Evolutionary conservation across 1,140 invertebrate genomes (phyloP).

Genomic region (Pseudomyrmex cubaensis): DNA sequence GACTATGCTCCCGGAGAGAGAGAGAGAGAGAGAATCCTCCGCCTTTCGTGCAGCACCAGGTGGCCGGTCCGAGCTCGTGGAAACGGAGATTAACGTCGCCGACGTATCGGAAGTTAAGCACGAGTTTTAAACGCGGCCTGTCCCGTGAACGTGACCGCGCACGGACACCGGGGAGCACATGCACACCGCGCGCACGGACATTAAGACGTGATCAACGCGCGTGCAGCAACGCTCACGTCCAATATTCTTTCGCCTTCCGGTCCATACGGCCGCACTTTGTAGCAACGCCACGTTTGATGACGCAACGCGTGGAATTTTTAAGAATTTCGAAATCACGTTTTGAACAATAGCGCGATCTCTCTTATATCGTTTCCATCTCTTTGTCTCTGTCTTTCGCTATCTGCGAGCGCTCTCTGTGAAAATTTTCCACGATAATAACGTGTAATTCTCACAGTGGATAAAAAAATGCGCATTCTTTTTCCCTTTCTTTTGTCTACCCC

Average conservation of each 20-base stretch:
- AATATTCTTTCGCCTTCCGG: constrained; percentile 37
- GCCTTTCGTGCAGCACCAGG: constrained; percentile 52
- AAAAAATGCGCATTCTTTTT: neutral
- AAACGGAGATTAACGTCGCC: constrained; percentile 70
- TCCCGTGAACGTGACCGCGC: constrained; percentile 54
- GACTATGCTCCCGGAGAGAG: constrained; percentile 25
- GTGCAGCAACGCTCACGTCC: constrained; percentile 40
- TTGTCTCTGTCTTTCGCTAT: too few relatives aligned
- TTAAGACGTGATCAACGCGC: constrained; percentile 69
- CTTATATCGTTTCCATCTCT: neutral
- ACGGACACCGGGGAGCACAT: constrained; percentile 9
- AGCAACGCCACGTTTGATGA: neutral
- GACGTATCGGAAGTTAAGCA: constrained; percentile 61
- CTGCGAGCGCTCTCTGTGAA: too few relatives aligned
- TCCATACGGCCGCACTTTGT: constrained; percentile 9
- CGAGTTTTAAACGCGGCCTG: constrained; percentile 63
- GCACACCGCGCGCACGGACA: constrained; percentile 35
- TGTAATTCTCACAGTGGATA: neutral
- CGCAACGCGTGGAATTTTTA: constrained; percentile 11
- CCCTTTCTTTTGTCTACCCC: neutral
- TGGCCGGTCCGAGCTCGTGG: constrained; percentile 54
- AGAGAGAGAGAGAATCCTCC: neutral
- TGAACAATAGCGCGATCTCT: neutral
- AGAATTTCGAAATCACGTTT: neutral
- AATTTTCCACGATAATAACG: neutral